A percentile compares a stretch with the other conserved stretches of the same genome.
These are phyloP conservation scores for Leuctra nigra DNA, from an alignment of 2,888 invertebrate genomes.

Conservation along the genomic window DNA sequence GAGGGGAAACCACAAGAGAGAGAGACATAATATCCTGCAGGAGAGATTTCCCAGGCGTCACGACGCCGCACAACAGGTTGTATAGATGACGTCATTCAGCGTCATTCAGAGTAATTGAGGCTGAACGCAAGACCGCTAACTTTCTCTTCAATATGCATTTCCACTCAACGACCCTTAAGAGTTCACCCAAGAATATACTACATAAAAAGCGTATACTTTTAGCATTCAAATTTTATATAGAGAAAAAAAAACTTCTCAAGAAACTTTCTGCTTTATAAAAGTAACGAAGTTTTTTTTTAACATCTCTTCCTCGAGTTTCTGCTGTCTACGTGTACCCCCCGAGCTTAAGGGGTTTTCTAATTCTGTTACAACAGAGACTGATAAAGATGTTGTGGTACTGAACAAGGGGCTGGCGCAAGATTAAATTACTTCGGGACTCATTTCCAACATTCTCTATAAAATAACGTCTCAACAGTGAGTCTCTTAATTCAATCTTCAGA, in stretches of 20 bases:
- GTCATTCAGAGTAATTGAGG: not conserved
- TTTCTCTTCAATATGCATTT: not conserved
- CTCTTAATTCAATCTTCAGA: constrained; percentile 2
- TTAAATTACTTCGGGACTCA: constrained; percentile 14
- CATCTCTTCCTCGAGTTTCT: too few species aligned
- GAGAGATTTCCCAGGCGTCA: not conserved
- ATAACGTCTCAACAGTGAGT: not conserved
- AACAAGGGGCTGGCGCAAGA: constrained; percentile 4
- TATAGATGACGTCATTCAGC: not conserved
- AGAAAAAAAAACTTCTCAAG: not conserved
- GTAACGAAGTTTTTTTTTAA: too few species aligned
- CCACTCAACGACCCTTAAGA: not conserved
- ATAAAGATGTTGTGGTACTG: constrained; percentile 8
- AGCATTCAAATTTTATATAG: constrained; percentile 10
- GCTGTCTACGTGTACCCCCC: not conserved
- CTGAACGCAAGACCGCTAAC: not conserved
- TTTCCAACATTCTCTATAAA: constrained; percentile 2
- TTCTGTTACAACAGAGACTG: constrained; percentile 12
- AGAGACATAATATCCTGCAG: not conserved
- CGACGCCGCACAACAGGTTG: constrained; percentile 10
- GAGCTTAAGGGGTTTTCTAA: constrained; percentile 11
- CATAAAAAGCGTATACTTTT: constrained; percentile 3
- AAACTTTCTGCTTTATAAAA: not conserved
- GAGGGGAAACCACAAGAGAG: not conserved
- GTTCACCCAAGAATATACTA: not conserved